Evolutionary conservation across 2,797 vertebrate genomes (phyloP), one percentile per base, ranked within the genome.

Genomic region (Fratercula arctica): DNA sequence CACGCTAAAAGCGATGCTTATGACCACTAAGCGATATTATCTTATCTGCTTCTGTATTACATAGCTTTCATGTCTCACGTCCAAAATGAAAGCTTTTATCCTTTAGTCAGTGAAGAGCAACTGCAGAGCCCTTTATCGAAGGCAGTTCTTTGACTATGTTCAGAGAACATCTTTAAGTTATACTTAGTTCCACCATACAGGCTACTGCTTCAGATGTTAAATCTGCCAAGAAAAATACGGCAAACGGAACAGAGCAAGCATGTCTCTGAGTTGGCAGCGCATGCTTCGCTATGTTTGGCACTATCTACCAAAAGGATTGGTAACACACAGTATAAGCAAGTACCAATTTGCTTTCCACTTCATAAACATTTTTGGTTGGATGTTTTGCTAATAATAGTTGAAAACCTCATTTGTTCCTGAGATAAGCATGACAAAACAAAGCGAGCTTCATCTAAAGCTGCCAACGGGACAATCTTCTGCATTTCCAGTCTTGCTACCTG

Each of bases 401-500:
- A 89, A 95, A 97, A 87, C 13, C 84, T 96, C 83, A 90, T 96
- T 96, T 94, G 94, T 97, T 98, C 98, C 98, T 98, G 98, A 98
- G 98, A 97, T 97, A 95, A 96, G 60, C 90, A 73, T 53, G 46
- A 89, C 39, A 70, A 92, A 91, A 95, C 88, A 85, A 91, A 90
- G 74, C 17, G 78, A 94, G 77, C 60, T 74, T 56, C 94, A 95
- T 45, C 96, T 61, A 77, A 78, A 78, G 81, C 75, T 86, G 96
- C 90, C 82, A 63, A 19, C 4, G 15, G 87, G 95, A 87, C 46
- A 31, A 12, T 16, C 64, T 54, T 79, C 68, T 94, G 67, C 23
- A 31, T 39, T 59, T 75, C 85, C 79, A 70, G 43, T 81, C 74
- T 77, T 57, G 10, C 61, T 37, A 77, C 53, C 78, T 53, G 70